phyloP scores from a whole-genome alignment of 2,888 invertebrate genomes.

The Ichneumon xanthorius region DNA sequence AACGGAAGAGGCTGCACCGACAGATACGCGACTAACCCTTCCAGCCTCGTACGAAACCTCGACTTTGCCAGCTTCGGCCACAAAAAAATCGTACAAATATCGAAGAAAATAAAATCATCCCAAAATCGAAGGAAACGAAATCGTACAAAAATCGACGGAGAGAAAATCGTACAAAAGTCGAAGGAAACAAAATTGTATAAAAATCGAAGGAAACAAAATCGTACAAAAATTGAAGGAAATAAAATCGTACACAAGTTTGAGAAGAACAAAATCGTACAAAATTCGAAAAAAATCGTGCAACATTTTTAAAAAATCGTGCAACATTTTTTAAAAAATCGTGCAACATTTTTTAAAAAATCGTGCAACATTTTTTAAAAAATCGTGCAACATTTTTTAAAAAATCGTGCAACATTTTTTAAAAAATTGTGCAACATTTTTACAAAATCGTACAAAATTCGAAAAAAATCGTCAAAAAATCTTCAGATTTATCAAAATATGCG shows the following conservation, averaged over 20 bases:
- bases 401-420: too few species aligned
- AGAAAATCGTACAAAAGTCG: not conserved
- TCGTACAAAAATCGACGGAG: not conserved
- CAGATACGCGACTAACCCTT: conserved; percentile 19
- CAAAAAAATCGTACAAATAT: not conserved
- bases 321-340: too few species aligned
- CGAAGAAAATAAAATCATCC: not conserved
- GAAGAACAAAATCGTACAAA: not conserved
- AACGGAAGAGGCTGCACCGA: conserved; percentile 45
- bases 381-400: too few species aligned
- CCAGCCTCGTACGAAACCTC: not conserved
- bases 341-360: too few species aligned
- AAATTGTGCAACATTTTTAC: not conserved
- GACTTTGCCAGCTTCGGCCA: not conserved
- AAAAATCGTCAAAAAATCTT: conserved; percentile 6
- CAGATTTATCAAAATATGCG: not conserved
- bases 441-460: not conserved
- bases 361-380: too few species aligned
- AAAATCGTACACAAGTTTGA: not conserved
- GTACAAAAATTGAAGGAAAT: not conserved
- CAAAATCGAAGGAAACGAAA: not conserved
- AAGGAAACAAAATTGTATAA: not conserved
- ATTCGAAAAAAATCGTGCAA: not conserved
- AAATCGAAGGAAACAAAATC: not conserved
- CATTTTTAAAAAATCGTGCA: not conserved